A percentile compares a stretch with the other conserved stretches of the same genome.
Evolutionary conservation across 2,797 vertebrate species (phyloP).

Genomic region (Rhinella marina): DNA sequence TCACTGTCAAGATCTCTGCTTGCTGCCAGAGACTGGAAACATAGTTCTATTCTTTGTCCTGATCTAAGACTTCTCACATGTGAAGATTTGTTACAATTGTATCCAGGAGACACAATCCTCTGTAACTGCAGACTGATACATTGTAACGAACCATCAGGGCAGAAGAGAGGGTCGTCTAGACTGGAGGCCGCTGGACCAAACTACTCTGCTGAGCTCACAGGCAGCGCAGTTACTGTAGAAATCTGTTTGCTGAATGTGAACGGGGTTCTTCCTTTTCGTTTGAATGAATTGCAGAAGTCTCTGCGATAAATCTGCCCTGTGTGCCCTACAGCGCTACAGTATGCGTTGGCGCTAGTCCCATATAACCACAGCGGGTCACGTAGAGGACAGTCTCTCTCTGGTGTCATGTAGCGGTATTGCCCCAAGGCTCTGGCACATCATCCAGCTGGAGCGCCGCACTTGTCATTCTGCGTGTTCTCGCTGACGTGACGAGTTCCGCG

Average conservation of each 20-base stretch:
- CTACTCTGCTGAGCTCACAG: too few relatives aligned
- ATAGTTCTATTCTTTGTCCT: too few relatives aligned
- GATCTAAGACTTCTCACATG: background rate
- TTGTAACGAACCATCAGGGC: background rate
- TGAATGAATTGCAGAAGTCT: too few relatives aligned
- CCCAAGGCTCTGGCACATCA: background rate
- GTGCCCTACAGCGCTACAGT: background rate
- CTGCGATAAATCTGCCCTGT: too few relatives aligned
- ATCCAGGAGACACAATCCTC: background rate
- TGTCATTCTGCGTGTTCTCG: constrained; percentile 15
- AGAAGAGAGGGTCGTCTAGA: background rate
- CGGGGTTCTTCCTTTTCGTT: too few relatives aligned
- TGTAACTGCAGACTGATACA: background rate
- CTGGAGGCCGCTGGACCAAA: too few relatives aligned
- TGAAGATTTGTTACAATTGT: background rate
- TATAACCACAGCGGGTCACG: background rate
- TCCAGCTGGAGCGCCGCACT: background rate
- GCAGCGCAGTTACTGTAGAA: too few relatives aligned
- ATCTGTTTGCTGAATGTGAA: too few relatives aligned
- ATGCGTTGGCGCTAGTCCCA: background rate
- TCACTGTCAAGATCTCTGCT: background rate
- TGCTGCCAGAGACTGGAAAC: background rate
- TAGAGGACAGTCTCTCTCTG: background rate
- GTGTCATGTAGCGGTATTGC: too few relatives aligned
- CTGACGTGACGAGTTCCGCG: background rate